Evolutionary conservation across 2,888 invertebrate genomes (phyloP), one percentile per base, ranked within the genome.

Genomic region (Diploptera punctata): DNA sequence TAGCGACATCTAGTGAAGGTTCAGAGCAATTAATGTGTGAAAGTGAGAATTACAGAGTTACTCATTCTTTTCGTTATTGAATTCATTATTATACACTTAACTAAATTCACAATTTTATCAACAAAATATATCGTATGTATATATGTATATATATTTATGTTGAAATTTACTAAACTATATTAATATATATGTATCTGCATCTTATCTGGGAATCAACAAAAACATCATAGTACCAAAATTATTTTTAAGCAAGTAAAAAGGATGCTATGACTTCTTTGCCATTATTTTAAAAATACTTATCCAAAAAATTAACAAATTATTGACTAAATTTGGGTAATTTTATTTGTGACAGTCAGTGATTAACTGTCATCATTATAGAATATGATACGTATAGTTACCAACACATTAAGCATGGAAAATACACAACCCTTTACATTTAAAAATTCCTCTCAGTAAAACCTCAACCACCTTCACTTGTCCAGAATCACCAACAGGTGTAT

Each of bases 1-100:
- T 67, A 67, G 47, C 44, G 54, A 65, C 54, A 67, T 54, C 44
- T 38, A 67, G 67, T 47, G 31, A 62, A 61, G 26, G 29, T 57
- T 57, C 24, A 5, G n/a, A 57, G 21, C 16, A 54, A 54, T n/a
- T 57, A 57, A 31, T 16, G 29, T 7, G 26, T 31, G 57, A 57
- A 57, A 57, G 57, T 57, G 57, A 31, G 29, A 29, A n/a, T 57
- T 13, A 57, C 57, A 29, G 16, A 29, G 3, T n/a, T 57, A 29
- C n/a, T 29, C 29, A n/a, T n/a, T 29, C 24, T n/a, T 29, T n/a
- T 57, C 7, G 54, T 21, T 57, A 9, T 57, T 29, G 57, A 29
- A 29, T 29, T 24, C n/a, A 57, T 57, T 57, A 57, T n/a, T 57
- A 57, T 57, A 57, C 57, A 57, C n/a, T 57, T 57, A 13, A n/a